Percentiles rank a stretch among this genome's conserved stretches.
Conservation (phyloP, 2,888 invertebrate species). For the Nyleta sp. region DNA sequence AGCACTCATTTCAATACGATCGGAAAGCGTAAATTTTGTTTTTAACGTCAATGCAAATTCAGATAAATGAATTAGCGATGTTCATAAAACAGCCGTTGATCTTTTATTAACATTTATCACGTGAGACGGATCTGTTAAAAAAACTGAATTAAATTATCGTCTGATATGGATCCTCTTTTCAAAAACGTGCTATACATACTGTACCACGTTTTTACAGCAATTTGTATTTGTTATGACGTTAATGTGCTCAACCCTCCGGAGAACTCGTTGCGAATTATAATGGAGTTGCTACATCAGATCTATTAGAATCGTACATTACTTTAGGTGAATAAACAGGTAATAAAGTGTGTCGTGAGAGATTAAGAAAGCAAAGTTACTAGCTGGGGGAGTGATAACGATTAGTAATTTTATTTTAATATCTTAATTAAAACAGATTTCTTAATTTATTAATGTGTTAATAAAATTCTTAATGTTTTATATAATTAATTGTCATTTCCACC, state of each 20-base stretch:
- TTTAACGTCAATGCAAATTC: not conserved
- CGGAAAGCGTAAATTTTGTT: not conserved
- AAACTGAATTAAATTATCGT: slow-evolving; percentile 12
- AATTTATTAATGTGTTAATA: too few species aligned
- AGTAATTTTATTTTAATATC: not conserved
- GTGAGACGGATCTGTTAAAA: not conserved
- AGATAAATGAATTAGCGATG: slow-evolving; percentile 3
- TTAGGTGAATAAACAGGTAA: slow-evolving; percentile 23
- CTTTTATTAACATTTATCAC: not conserved
- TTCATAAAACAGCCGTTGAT: too few species aligned
- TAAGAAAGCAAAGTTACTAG: slow-evolving; percentile 9
- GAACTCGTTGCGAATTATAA: slow-evolving; percentile 46
- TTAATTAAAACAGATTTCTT: slow-evolving; percentile 2
- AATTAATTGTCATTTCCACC: too few species aligned
- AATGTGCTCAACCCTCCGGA: slow-evolving; percentile 32
- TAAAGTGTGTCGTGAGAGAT: slow-evolving; percentile 12
- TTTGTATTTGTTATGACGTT: slow-evolving; percentile 44
- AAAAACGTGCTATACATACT: too few species aligned
- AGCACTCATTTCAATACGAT: slow-evolving; percentile 37
- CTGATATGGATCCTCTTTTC: too few species aligned
- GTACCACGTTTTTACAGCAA: slow-evolving; percentile 30
- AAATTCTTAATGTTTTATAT: too few species aligned
- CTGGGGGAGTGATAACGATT: not conserved
- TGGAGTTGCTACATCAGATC: slow-evolving; percentile 33
- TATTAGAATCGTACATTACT: slow-evolving; percentile 31